A percentile compares a stretch with the other conserved stretches of the same genome.
Conservation (phyloP, 2,113 vertebrate genomes). For the Lophura nycthemera region DNA sequence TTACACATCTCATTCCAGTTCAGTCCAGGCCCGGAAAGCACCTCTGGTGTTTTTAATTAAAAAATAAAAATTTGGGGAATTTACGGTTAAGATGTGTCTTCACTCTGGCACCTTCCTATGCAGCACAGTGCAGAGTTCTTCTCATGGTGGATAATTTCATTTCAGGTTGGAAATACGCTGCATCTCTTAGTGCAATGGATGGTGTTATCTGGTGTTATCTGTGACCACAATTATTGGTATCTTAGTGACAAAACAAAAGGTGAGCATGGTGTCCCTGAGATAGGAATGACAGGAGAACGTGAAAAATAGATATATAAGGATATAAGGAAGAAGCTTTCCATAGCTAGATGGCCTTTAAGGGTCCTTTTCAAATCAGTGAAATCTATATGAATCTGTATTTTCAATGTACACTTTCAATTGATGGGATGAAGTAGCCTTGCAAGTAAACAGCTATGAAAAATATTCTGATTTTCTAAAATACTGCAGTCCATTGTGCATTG, state of each 20-base stretch:
- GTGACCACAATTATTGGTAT: not conserved
- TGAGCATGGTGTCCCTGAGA: not conserved
- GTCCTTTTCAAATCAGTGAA: too few relatives aligned
- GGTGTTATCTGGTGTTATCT: not conserved
- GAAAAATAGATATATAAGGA: not conserved
- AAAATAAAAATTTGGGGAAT: not conserved
- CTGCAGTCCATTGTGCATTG: rapidly evolving
- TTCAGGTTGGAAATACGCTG: not conserved
- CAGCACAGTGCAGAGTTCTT: not conserved
- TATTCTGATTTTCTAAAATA: not conserved
- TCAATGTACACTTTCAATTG: not conserved
- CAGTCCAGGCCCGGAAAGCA: slow-evolving; percentile 27
- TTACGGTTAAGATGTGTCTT: not conserved
- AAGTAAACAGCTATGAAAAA: not conserved
- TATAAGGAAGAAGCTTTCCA: too few relatives aligned
- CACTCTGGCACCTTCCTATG: not conserved
- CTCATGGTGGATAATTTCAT: not conserved
- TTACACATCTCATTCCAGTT: slow-evolving; percentile 39
- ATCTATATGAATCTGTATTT: not conserved
- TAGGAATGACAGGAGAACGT: not conserved
- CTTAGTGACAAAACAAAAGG: not conserved
- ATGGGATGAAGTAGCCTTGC: not conserved
- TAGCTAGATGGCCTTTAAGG: too few relatives aligned
- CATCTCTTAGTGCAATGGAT: not conserved
- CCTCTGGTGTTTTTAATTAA: slow-evolving; percentile 12